Evolutionary conservation across 1,140 invertebrate species (phyloP).

Genomic region (Arion vulgaris): DNA sequence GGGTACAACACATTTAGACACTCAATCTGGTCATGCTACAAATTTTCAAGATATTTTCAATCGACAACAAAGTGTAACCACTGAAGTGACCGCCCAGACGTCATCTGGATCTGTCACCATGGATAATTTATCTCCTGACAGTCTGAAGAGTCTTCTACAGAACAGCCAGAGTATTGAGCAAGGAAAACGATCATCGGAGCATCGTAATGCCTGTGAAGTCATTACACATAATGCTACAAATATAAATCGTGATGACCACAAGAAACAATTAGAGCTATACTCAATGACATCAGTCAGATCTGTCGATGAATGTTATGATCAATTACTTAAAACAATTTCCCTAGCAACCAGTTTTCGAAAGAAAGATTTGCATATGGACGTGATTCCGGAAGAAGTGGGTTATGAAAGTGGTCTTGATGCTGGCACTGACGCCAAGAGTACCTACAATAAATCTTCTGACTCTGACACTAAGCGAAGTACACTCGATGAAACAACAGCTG

Average conservation of each 20-base stretch:
- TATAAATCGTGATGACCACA: too few relatives aligned
- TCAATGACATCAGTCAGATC: neutral
- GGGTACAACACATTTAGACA: neutral
- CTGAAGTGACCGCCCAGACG: neutral
- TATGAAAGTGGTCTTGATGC: neutral
- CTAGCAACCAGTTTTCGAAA: neutral
- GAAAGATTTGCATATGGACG: slow-evolving; percentile 7
- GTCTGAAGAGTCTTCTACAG: neutral
- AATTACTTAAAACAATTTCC: neutral
- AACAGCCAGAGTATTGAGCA: neutral
- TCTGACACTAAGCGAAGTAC: neutral
- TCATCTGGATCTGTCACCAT: neutral
- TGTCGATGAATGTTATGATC: neutral
- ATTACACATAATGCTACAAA: neutral
- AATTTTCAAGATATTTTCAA: neutral
- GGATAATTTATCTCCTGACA: neutral
- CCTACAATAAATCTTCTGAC: neutral
- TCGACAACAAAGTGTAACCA: neutral
- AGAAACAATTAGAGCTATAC: too few relatives aligned
- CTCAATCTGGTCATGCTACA: neutral
- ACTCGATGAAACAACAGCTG: neutral
- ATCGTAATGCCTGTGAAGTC: neutral
- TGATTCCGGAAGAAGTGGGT: neutral
- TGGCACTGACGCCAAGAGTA: neutral
- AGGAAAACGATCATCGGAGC: neutral